phyloP scores from a whole-genome alignment of 2,888 invertebrate genomes.

The Acrobasis repandana region DNA sequence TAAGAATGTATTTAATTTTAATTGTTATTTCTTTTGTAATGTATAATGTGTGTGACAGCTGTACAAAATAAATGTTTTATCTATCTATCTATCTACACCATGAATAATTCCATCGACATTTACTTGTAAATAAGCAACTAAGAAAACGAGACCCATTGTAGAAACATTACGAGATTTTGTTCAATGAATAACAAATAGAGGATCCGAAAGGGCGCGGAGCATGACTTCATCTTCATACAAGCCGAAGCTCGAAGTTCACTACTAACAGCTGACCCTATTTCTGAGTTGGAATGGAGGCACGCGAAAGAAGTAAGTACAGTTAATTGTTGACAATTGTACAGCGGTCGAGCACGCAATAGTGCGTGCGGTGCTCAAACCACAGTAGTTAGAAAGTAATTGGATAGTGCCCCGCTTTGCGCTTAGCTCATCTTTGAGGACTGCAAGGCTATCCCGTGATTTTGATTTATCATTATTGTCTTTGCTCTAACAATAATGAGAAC shows the following conservation, averaged over 20 bases:
- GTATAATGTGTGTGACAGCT: too few relatives aligned
- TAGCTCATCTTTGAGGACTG: conserved; percentile 20
- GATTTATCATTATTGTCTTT: background rate
- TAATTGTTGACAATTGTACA: conserved; percentile 78
- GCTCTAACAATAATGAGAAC: too few relatives aligned
- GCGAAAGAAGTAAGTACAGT: conserved; percentile 77
- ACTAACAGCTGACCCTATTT: conserved; percentile 68
- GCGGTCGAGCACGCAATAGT: conserved; percentile 74
- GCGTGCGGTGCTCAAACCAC: conserved; percentile 58
- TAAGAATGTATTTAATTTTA: too few relatives aligned
- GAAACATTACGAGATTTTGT: conserved; percentile 4
- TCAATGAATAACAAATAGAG: conserved; percentile 11
- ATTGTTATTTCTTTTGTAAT: too few relatives aligned
- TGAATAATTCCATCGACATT: conserved; percentile 44
- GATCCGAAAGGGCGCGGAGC: conserved; percentile 4
- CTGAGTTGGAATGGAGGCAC: conserved; percentile 67
- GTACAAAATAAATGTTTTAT: too few relatives aligned
- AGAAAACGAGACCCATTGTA: background rate
- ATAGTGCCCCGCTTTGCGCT: conserved; percentile 3
- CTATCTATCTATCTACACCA: conserved; percentile 32
- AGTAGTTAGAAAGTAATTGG: conserved; percentile 41
- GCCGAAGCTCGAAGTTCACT: conserved; percentile 36
- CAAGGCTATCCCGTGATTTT: background rate
- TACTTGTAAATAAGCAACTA: conserved; percentile 33
- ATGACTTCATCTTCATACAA: conserved; percentile 2